Conservation (phyloP, 2,113 vertebrate genomes). For the Chaetops frenatus region DNA sequence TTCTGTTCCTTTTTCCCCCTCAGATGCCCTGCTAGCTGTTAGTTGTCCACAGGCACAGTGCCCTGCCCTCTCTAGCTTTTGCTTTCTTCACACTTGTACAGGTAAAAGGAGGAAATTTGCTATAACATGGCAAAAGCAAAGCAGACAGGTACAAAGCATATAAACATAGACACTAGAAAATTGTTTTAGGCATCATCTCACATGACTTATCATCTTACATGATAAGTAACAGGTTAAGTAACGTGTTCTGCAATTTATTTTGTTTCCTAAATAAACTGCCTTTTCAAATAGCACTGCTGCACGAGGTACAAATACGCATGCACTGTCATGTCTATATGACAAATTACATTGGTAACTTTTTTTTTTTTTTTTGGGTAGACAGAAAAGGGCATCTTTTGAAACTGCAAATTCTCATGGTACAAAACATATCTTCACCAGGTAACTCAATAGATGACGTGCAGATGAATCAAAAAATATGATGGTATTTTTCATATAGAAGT, state of each 20-base stretch:
- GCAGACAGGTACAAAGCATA: background rate
- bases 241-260: background rate
- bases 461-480: background rate
- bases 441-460: background rate
- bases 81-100: background rate
- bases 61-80: background rate
- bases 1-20: background rate
- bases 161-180: background rate
- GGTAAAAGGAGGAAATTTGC: background rate
- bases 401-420: background rate
- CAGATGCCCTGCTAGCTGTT: background rate
- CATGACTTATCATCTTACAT: background rate
- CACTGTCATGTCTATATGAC: background rate
- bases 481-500: background rate
- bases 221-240: background rate
- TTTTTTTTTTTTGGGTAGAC: background rate
- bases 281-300: background rate
- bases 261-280: background rate
- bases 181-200: background rate
- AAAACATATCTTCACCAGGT: background rate
- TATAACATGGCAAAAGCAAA: background rate
- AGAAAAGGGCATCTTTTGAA: background rate
- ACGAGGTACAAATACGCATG: background rate
- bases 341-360: background rate
- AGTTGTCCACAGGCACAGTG: background rate